Conservation (phyloP, 1,140 invertebrate species). For the Solen grandis region DNA sequence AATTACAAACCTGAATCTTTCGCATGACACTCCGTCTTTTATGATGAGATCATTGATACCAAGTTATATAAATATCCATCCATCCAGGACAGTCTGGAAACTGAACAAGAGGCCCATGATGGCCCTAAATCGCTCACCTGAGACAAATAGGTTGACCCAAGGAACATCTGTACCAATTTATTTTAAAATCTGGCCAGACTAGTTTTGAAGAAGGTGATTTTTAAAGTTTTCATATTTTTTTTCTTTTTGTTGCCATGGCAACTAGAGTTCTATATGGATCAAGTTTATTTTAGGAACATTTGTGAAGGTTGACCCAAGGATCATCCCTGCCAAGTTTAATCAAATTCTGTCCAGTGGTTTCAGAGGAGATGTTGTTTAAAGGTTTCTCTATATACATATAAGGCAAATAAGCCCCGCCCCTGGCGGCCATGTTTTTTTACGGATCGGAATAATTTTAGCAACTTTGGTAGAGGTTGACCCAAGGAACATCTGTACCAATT, state of each 20-base stretch:
- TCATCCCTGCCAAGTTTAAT: neutral
- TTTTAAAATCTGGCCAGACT: too few relatives aligned
- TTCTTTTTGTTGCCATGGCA: neutral
- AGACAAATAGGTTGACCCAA: too few relatives aligned
- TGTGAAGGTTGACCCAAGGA: neutral
- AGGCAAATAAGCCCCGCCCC: neutral
- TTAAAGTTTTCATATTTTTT: too few relatives aligned
- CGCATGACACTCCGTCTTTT: too few relatives aligned
- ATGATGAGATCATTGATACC: too few relatives aligned
- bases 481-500: neutral
- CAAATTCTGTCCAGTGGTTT: neutral
- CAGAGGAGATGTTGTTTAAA: neutral
- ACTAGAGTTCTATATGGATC: constrained; percentile 5
- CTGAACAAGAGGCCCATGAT: too few relatives aligned
- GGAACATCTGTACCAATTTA: too few relatives aligned
- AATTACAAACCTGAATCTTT: too few relatives aligned
- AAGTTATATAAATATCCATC: too few relatives aligned
- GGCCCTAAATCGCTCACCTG: too few relatives aligned
- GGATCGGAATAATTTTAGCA: constrained; percentile 4
- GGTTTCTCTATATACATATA: neutral
- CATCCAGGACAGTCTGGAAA: too few relatives aligned
- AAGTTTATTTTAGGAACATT: neutral
- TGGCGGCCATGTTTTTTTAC: neutral
- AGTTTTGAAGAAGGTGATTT: too few relatives aligned
- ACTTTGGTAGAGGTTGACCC: neutral